Base-by-base conservation (phyloP, 2,113 vertebrate genomes). In the human (Homo sapiens) region DNA sequence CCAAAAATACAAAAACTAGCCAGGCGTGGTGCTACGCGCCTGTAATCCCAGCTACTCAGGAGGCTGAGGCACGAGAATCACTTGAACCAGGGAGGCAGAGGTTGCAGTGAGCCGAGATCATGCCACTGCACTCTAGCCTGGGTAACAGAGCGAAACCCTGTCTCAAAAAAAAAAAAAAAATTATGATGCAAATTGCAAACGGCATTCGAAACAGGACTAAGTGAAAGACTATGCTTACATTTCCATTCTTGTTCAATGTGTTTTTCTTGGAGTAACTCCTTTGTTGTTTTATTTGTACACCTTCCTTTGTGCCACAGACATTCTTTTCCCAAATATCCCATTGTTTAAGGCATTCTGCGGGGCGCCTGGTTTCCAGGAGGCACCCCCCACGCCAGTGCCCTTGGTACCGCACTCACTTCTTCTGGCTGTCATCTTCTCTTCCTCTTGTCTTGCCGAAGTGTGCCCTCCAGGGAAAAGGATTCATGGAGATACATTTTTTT, bases 241-340 rank as follows among this genome's bases (percentile, higher is more conserved):
- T 86, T 72, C 61, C 68, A 35, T 35, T 64, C 85, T 66, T 86
- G 72, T 40, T 81, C 59, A 89, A 55, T 32, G 40, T 25, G 92
- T 76, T 86, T 66, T 91, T 50, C 91, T 79, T 82, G n/a, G 66
- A 40, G 23, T 61, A 30, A 68, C 12, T n/a, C 75, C 59, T 97
- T 83, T 92, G 92, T 93, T 80, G 16, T 73, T 90, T 75, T 78
- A 43, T 52, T 20, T 94, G 80, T 38, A 40, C n/a, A 72, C 43
- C 48, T 80, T 45, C 40, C 94, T 88, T 64, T 82, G 78, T 94
- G 93, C 27, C 16, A 57, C 25, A 43, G 22, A 5, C 1, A 6
- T 59, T 25, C 93, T 40, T 81, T 48, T 40, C 73, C 73, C 81
- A 50, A 82, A 59, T 32, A 20, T 23, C 23, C 76, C 20, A 43